Evolutionary conservation across 2,113 vertebrate genomes (phyloP).

Genomic region (Eulemur macaco): DNA sequence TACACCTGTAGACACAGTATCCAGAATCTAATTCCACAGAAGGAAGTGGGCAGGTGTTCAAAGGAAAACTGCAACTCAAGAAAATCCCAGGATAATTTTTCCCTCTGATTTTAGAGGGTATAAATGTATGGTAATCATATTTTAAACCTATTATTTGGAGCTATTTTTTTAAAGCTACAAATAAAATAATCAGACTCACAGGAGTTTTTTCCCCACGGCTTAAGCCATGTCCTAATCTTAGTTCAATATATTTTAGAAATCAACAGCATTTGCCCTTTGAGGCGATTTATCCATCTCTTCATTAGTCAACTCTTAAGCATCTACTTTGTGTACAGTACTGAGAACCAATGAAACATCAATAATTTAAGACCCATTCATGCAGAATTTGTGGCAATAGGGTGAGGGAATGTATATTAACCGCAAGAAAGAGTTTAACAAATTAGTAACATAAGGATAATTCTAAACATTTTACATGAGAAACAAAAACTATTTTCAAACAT

Average conservation of each 20-base stretch:
- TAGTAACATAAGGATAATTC: constrained; percentile 5
- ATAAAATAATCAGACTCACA: constrained; percentile 32
- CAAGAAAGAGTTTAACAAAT: constrained; percentile 37
- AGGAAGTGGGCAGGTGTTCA: not conserved
- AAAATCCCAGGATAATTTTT: constrained; percentile 8
- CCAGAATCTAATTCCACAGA: not conserved
- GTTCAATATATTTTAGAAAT: not conserved
- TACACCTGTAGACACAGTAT: not conserved
- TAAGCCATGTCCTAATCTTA: not conserved
- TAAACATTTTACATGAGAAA: constrained; percentile 29
- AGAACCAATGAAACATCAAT: not conserved
- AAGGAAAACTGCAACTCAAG: not conserved
- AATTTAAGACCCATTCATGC: not conserved
- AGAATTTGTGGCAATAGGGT: not conserved
- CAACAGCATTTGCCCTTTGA: not conserved
- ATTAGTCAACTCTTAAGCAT: constrained; percentile 11
- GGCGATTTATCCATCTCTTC: not conserved
- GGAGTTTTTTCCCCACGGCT: not conserved
- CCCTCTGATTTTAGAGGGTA: not conserved
- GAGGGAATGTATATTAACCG: not conserved
- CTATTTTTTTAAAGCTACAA: not conserved
- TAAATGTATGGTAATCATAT: not conserved
- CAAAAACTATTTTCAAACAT: constrained; percentile 51
- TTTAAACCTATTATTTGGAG: not conserved
- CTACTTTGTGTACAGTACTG: not conserved